These are phyloP conservation scores for Brenthis ino DNA, from an alignment of 2,888 invertebrate species.

Conservation along the genomic window DNA sequence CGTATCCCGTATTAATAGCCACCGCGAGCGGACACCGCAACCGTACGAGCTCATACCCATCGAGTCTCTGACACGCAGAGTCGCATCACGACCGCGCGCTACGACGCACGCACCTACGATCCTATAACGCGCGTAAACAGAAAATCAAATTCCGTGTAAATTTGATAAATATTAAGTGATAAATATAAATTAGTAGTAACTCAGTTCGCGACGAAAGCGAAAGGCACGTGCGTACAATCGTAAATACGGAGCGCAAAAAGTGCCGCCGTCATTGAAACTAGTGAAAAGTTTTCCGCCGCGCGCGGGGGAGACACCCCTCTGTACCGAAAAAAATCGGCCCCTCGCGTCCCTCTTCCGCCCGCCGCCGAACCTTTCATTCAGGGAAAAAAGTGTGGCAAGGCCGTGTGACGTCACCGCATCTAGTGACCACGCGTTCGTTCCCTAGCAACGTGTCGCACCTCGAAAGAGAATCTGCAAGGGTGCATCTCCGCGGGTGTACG, in stretches of 20 bases:
- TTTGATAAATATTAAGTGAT: constrained; percentile 37
- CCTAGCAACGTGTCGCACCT: constrained; percentile 72
- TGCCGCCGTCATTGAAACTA: constrained; percentile 81
- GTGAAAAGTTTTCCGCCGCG: constrained; percentile 79
- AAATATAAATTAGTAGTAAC: not conserved
- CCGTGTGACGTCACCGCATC: constrained; percentile 80
- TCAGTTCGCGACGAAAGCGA: constrained; percentile 56
- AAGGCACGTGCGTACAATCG: constrained; percentile 69
- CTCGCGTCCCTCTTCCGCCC: constrained; percentile 76
- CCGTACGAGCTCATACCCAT: constrained; percentile 59
- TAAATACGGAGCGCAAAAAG: constrained; percentile 78
- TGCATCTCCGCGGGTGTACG: constrained; percentile 42
- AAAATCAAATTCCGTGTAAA: constrained; percentile 45
- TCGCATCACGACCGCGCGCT: constrained; percentile 46
- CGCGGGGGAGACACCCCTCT: constrained; percentile 76
- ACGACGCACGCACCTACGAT: constrained; percentile 46
- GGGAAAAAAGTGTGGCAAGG: constrained; percentile 83
- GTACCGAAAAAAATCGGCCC: constrained; percentile 76
- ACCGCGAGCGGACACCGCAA: constrained; percentile 74
- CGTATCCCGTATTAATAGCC: constrained; percentile 79
- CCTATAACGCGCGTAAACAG: constrained; percentile 27
- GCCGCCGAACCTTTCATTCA: constrained; percentile 85
- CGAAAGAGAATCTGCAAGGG: constrained; percentile 40
- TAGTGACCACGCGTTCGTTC: constrained; percentile 77
- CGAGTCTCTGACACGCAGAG: constrained; percentile 53